phyloP scores from a whole-genome alignment of 2,797 vertebrate genomes.

The Lagothrix lagotricha region DNA sequence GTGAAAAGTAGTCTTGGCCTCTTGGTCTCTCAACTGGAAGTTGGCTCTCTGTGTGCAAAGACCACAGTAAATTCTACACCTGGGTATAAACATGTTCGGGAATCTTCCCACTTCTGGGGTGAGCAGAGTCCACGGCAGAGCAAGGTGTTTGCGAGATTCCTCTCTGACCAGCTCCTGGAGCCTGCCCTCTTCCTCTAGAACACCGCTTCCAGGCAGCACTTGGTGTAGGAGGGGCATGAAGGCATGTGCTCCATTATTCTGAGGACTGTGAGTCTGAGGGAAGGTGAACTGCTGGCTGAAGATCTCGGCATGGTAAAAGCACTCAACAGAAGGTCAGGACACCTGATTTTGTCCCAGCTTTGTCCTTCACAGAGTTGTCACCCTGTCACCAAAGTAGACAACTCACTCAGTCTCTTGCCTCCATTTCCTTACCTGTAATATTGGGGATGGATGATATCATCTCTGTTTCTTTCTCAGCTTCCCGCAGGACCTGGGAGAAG shows the following conservation, averaged over 20 bases:
- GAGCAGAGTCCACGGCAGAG: neutral
- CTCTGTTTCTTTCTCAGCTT: neutral
- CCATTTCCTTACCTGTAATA: neutral
- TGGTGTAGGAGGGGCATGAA: too few relatives aligned
- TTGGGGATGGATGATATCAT: neutral
- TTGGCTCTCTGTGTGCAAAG: neutral
- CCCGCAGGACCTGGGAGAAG: neutral
- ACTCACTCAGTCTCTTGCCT: neutral
- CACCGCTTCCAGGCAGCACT: neutral
- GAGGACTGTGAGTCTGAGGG: neutral
- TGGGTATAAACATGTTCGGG: neutral
- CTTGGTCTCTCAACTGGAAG: neutral
- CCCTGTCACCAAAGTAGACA: neutral
- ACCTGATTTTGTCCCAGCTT: neutral
- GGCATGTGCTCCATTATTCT: neutral
- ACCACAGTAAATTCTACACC: too few relatives aligned
- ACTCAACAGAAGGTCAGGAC: neutral
- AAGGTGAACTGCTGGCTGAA: neutral
- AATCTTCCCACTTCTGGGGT: neutral
- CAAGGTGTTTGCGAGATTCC: neutral
- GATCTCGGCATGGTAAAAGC: neutral
- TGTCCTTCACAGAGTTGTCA: neutral
- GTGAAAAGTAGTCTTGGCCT: neutral
- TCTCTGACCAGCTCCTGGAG: neutral
- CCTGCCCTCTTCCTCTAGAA: too few relatives aligned